Percentiles rank a stretch among this genome's conserved stretches.
phyloP scores from a whole-genome alignment of 2,888 invertebrate species.

The Polyommatus icarus region DNA sequence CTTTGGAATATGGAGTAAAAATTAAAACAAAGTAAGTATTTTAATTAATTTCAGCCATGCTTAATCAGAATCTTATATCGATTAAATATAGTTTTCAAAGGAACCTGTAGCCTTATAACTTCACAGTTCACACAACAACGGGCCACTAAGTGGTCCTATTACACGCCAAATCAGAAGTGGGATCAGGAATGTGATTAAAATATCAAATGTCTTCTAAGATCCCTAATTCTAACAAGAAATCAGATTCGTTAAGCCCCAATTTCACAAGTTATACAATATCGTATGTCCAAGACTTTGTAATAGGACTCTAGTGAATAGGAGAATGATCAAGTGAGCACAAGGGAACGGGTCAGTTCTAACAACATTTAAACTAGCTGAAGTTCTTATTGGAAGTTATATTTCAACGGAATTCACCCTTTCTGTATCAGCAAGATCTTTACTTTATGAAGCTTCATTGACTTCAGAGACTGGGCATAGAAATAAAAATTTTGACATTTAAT shows the following conservation, averaged over 20 bases:
- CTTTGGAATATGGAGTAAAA: no score
- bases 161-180: slow-evolving; percentile 3
- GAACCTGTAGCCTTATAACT: background rate
- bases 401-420: background rate
- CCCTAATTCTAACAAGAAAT: slow-evolving; percentile 25
- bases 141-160: background rate
- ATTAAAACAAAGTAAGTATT: background rate
- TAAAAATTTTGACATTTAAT: no score
- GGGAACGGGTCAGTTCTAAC: slow-evolving; percentile 56
- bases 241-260: slow-evolving; percentile 8
- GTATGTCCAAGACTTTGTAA: slow-evolving; percentile 65
- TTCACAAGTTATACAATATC: slow-evolving; percentile 44
- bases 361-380: slow-evolving; percentile 44
- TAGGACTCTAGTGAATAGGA: slow-evolving; percentile 59
- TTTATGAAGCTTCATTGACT: background rate
- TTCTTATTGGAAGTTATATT: slow-evolving; percentile 8
- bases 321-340: slow-evolving; percentile 67
- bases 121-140: background rate
- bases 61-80: background rate
- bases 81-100: background rate
- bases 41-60: background rate
- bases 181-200: slow-evolving; percentile 14
- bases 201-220: slow-evolving; percentile 18
- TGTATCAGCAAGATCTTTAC: background rate
- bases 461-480: no score